Percentiles rank a stretch among this genome's conserved stretches.
These are phyloP conservation scores for Thereva nobilitata DNA, from an alignment of 2,888 invertebrate genomes.

Conservation along the genomic window DNA sequence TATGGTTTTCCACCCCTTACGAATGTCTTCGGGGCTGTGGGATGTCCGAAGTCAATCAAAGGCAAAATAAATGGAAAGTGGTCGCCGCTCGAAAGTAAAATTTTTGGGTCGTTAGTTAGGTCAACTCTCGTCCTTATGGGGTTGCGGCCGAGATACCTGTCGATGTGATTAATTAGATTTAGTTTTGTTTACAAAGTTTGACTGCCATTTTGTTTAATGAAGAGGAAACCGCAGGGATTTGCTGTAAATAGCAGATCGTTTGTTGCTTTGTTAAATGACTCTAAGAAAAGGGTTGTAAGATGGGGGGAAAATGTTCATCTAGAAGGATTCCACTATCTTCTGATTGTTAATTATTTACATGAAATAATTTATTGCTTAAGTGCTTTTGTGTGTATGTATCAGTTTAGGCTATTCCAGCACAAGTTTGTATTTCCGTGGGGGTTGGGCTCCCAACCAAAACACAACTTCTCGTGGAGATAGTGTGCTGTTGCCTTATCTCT, in stretches of 20 bases:
- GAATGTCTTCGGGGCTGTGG: constrained; percentile 5
- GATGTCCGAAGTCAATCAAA: constrained; percentile 20
- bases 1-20: neutral
- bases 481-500: too few relatives aligned
- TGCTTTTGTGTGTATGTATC: too few relatives aligned
- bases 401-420: too few relatives aligned
- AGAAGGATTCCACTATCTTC: too few relatives aligned
- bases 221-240: neutral
- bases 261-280: constrained; percentile 16
- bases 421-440: too few relatives aligned
- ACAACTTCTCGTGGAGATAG: too few relatives aligned
- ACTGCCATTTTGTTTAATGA: constrained; percentile 18
- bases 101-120: constrained; percentile 15
- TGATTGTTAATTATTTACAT: too few relatives aligned
- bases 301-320: too few relatives aligned
- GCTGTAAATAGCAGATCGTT: neutral
- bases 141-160: constrained; percentile 12
- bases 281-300: neutral
- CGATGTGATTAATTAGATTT: constrained; percentile 26
- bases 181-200: constrained; percentile 20
- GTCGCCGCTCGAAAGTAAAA: constrained; percentile 2
- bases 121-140: constrained; percentile 1
- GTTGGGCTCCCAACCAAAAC: too few relatives aligned
- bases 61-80: constrained; percentile 26
- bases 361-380: too few relatives aligned